A percentile compares a stretch with the other conserved stretches of the same genome.
phyloP scores from a whole-genome alignment of 2,797 vertebrate genomes.

The Fringilla coelebs region DNA sequence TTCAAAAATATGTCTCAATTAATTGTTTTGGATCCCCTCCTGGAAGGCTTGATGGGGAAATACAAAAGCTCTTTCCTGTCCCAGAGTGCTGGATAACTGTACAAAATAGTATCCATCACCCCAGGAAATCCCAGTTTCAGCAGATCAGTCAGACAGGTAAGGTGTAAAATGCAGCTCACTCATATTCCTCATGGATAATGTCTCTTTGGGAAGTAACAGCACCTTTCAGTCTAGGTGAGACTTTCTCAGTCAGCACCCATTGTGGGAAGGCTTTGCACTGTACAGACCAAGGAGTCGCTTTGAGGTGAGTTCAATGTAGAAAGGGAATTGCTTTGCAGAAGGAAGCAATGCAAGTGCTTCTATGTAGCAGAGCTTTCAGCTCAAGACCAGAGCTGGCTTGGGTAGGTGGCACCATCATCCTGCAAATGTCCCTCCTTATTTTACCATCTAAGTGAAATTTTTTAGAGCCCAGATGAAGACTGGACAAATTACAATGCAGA shows the following conservation, averaged over 20 bases:
- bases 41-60: not conserved
- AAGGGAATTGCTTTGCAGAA: not conserved
- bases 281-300: rapidly evolving
- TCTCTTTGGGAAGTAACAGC: not conserved
- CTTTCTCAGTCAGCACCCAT: not conserved
- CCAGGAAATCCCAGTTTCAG: not conserved
- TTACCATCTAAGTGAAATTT: not conserved
- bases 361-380: not conserved
- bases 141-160: not conserved
- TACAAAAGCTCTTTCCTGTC: not conserved
- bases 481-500: not conserved
- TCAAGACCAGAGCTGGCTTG: not conserved
- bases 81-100: not conserved
- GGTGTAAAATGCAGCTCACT: not conserved
- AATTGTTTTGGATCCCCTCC: not conserved
- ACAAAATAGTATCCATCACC: rapidly evolving
- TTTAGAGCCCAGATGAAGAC: not conserved
- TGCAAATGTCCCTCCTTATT: not conserved
- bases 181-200: not conserved
- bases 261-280: not conserved
- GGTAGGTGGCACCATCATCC: not conserved
- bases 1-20: not conserved
- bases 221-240: not conserved
- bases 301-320: not conserved
- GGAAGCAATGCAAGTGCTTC: not conserved